Base-by-base conservation (phyloP, 2,888 invertebrate genomes). In the Charanyca ferruginea region DNA sequence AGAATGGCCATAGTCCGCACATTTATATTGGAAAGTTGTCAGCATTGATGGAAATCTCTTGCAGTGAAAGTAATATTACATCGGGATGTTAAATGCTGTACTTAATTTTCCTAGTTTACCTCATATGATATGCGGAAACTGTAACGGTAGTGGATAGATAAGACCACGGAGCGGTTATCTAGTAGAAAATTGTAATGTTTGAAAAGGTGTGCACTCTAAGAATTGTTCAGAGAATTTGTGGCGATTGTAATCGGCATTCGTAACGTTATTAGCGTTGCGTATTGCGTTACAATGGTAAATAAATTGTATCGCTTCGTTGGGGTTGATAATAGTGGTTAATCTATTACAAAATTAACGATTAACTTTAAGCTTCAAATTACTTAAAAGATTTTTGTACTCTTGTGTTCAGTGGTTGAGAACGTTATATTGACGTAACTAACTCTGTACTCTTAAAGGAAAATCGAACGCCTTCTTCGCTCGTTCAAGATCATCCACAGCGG, bases 21-120 rank as follows among this genome's bases (percentile, higher is more conserved):
- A 89, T 91, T 86, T 87, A 87, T 90, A 91, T 93, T 94, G 93
- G 95, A 94, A 94, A 94, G 94, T 92, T 85, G 89, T 85, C 87
- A 87, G 87, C 86, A 89, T 88, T 90, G 90, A 92, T 94, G 93
- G 90, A 92, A 93, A 92, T 91, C 88, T 90, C 84, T 61, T 58
- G 49, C 53, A 81, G 85, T 83, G 83, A 83, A 84, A 83, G 83
- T 81, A 78, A 71, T 81, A 66, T 82, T 79, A 76, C 81, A 82
- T 85, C 81, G 74, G 80, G 64, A 83, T 81, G 67, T 81, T 77
- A 80, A 81, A 82, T 73, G 65, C 64, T 68, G 75, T 71, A 79
- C 67, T 83, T 80, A 80, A 77, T 89, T 91, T 92, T 90, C 90
- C 87, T 86, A 83, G 86, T 91, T 92, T 91, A 88, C 89, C 86